Evolutionary conservation across 1,140 invertebrate species (phyloP).

Genomic region (Monomorium pharaonis): DNA sequence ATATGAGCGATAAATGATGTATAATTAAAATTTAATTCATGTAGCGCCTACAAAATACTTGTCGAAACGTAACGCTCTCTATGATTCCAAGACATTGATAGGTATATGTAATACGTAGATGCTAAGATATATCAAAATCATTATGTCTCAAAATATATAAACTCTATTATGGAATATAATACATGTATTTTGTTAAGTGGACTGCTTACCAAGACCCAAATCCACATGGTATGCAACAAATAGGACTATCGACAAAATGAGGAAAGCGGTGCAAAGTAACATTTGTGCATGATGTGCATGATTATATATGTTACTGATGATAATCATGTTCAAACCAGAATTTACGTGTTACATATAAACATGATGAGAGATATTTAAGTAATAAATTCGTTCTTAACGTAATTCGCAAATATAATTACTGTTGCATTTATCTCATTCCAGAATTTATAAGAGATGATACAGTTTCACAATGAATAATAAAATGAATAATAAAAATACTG

Average conservation of each 20-base stretch:
- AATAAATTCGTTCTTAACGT: not conserved
- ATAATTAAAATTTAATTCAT: slow-evolving; percentile 74
- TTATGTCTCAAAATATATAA: slow-evolving; percentile 60
- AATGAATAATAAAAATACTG: slow-evolving; percentile 62
- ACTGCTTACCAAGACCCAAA: slow-evolving; percentile 86
- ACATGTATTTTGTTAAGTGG: slow-evolving; percentile 82
- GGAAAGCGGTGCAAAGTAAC: slow-evolving; percentile 85
- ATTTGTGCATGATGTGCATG: slow-evolving; percentile 82
- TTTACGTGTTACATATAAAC: slow-evolving; percentile 39
- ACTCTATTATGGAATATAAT: slow-evolving; percentile 79
- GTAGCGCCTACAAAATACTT: slow-evolving; percentile 56
- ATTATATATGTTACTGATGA: slow-evolving; percentile 73
- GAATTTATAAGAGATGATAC: not conserved
- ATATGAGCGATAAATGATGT: not conserved
- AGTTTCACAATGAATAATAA: slow-evolving; percentile 42
- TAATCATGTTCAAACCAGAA: slow-evolving; percentile 75
- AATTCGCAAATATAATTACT: slow-evolving; percentile 17
- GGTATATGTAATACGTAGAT: slow-evolving; percentile 48
- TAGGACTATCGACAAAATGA: slow-evolving; percentile 86
- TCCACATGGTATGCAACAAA: slow-evolving; percentile 86
- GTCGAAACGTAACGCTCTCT: slow-evolving; percentile 46
- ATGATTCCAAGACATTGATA: slow-evolving; percentile 49
- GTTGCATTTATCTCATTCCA: not conserved
- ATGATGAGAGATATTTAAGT: not conserved
- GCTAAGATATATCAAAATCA: slow-evolving; percentile 61